Conservation (phyloP, 2,888 invertebrate species). For the Salpingus planirostris region DNA sequence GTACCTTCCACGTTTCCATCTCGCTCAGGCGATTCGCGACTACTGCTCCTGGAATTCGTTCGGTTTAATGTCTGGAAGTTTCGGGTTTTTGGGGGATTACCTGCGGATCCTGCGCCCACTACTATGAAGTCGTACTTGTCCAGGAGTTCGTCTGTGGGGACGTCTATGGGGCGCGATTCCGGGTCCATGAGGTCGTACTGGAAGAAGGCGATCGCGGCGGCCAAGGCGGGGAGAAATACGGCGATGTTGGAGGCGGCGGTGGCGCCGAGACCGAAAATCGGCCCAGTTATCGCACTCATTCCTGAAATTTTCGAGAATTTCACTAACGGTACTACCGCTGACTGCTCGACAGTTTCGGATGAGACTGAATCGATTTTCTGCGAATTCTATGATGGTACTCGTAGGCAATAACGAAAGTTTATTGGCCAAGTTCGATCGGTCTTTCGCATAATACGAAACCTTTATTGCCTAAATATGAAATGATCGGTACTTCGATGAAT, state of each 20-base stretch:
- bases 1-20: constrained; percentile 67
- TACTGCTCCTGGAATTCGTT: constrained; percentile 67
- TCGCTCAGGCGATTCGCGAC: constrained; percentile 76
- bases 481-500: no score
- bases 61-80: no score
- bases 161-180: constrained; percentile 67
- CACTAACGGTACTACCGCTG: no score
- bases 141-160: constrained; percentile 54
- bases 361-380: no score
- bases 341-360: no score
- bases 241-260: constrained; percentile 60
- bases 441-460: no score
- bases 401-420: no score
- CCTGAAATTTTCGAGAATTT: no score
- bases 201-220: constrained; percentile 79
- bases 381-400: no score
- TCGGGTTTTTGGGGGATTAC: no score
- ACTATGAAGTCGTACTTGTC: constrained; percentile 76
- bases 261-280: constrained; percentile 59
- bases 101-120: constrained; percentile 81
- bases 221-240: constrained; percentile 76
- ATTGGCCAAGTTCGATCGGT: no score
- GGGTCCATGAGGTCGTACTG: constrained; percentile 79
- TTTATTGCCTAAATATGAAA: no score
- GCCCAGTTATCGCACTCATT: constrained; percentile 61